phyloP scores from a whole-genome alignment of 64 coral and sea anemone genomes.

The Exaiptasia diaphana region DNA sequence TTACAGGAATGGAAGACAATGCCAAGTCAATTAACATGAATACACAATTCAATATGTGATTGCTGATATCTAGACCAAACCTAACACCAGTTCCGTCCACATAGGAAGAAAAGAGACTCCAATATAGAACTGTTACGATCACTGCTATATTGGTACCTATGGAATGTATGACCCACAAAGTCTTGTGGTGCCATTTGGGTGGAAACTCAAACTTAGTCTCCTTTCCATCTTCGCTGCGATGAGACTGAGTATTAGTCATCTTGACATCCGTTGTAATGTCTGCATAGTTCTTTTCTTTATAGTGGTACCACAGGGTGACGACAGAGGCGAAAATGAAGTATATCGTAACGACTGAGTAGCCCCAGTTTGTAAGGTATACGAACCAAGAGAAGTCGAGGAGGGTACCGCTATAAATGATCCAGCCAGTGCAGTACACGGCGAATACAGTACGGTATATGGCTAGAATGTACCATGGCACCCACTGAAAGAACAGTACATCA shows the following conservation, averaged over 20 bases:
- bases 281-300: not conserved
- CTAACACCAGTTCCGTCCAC: constrained; percentile 50
- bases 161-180: constrained; percentile 67
- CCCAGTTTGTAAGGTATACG: constrained; percentile 76
- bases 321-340: constrained; percentile 50
- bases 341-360: constrained; percentile 61
- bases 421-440: constrained; percentile 48
- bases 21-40: constrained; percentile 61
- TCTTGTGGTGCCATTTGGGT: constrained; percentile 44
- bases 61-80: constrained; percentile 51
- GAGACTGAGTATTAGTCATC: constrained; percentile 1
- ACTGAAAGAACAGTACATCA: no score
- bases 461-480: constrained; percentile 40
- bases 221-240: not conserved
- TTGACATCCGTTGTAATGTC: not conserved
- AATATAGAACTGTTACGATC: constrained; percentile 66
- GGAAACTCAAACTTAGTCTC: not conserved
- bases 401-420: constrained; percentile 26
- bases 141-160: constrained; percentile 56
- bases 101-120: constrained; percentile 53
- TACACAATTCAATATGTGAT: constrained; percentile 59
- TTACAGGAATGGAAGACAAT: constrained; percentile 54
- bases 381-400: constrained; percentile 49
- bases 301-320: constrained; percentile 25
- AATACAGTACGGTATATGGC: constrained; percentile 55